Conservation (phyloP, 1,140 invertebrate species). For the Lasioglossum albipes region DNA sequence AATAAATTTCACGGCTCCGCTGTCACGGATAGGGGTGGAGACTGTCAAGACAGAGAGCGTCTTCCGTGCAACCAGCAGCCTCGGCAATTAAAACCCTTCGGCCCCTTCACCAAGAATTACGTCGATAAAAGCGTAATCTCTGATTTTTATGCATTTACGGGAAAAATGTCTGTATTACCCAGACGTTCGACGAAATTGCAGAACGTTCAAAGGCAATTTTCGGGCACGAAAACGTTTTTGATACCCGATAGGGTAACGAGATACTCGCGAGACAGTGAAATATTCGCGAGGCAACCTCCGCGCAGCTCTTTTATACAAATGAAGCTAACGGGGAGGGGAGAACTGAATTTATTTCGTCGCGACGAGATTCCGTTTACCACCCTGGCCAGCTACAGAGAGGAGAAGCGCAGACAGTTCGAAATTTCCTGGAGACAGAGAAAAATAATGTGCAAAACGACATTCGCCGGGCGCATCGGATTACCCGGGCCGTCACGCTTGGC, state of each 20-base stretch:
- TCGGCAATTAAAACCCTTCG: too few relatives aligned
- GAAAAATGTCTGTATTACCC: too few relatives aligned
- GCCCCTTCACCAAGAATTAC: too few relatives aligned
- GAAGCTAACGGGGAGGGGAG: background rate
- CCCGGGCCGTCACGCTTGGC: slow-evolving; percentile 25
- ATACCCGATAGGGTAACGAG: background rate
- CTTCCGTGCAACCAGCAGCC: too few relatives aligned
- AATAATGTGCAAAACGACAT: slow-evolving; percentile 38
- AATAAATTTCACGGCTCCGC: slow-evolving; percentile 5
- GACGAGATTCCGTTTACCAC: slow-evolving; percentile 1
- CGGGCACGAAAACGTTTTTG: background rate
- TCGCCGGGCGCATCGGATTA: slow-evolving; percentile 43
- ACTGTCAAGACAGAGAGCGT: too few relatives aligned
- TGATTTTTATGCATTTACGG: too few relatives aligned
- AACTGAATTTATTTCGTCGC: background rate
- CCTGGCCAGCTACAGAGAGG: too few relatives aligned
- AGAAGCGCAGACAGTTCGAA: slow-evolving; percentile 4
- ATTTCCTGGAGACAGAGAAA: slow-evolving; percentile 30
- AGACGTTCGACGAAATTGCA: too few relatives aligned
- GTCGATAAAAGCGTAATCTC: too few relatives aligned
- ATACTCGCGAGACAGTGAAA: background rate
- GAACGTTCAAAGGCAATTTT: too few relatives aligned
- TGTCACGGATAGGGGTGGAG: background rate
- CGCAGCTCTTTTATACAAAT: background rate
- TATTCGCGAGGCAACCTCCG: background rate